A percentile compares a stretch with the other conserved stretches of the same genome.
Evolutionary conservation across 2,888 invertebrate genomes (phyloP).

Genomic region (Drosophila cognata): DNA sequence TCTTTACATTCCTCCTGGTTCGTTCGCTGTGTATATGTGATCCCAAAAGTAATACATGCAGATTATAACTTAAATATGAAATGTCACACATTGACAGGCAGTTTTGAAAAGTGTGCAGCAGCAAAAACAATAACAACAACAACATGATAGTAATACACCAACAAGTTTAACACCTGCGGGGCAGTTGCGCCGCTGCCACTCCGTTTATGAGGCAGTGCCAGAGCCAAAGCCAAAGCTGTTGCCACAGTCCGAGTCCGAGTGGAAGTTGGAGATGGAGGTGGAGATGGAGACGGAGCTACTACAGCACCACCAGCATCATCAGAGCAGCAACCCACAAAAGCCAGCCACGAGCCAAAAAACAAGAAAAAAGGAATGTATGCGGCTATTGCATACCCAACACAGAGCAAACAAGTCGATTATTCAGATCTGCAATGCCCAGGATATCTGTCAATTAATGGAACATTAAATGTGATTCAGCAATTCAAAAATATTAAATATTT

Average conservation of each 20-base stretch:
- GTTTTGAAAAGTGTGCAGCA: constrained; percentile 79
- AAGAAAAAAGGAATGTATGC: constrained; percentile 55
- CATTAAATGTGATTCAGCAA: background rate
- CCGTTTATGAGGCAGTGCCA: constrained; percentile 67
- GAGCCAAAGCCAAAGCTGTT: constrained; percentile 5
- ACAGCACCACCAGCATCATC: constrained; percentile 33
- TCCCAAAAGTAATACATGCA: constrained; percentile 76
- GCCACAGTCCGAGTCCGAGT: constrained; percentile 24
- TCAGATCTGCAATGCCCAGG: background rate
- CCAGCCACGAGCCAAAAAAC: constrained; percentile 41
- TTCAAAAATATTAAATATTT: background rate
- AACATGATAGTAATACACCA: constrained; percentile 52
- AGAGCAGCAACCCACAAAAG: constrained; percentile 52
- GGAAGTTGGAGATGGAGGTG: constrained; percentile 43
- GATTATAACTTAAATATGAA: constrained; percentile 82
- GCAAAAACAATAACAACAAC: constrained; percentile 37
- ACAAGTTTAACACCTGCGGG: constrained; percentile 71
- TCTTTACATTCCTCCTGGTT: constrained; percentile 4
- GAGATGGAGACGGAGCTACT: constrained; percentile 16
- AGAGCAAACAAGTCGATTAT: no score
- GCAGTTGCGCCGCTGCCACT: constrained; percentile 64
- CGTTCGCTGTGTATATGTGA: constrained; percentile 14
- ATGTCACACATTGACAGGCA: constrained; percentile 82
- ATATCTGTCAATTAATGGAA: background rate
- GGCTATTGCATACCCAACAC: constrained; percentile 40